Percentiles rank a stretch among this genome's conserved stretches.
phyloP scores from a whole-genome alignment of 2,797 vertebrate genomes.

The Melanotaenia pygmaea region DNA sequence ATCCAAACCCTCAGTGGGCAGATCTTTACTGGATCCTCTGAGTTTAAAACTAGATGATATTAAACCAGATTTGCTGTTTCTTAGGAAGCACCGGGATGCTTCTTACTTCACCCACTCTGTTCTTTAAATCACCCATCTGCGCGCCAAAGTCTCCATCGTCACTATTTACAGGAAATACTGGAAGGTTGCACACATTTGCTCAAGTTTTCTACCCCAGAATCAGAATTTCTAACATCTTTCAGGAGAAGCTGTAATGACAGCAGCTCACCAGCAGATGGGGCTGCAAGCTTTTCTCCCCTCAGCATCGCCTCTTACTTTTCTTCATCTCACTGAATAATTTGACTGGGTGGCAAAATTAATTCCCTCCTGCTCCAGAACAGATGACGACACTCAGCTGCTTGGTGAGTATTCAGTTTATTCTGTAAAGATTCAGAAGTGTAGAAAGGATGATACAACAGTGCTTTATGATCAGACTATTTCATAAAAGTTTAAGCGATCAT shows the following conservation, averaged over 20 bases:
- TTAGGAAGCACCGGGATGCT: no score
- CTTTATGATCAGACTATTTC: slow-evolving; percentile 84
- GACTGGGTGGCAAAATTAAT: not conserved
- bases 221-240: not conserved
- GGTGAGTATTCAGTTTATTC: slow-evolving; percentile 86
- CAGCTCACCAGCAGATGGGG: slow-evolving; percentile 63
- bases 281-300: slow-evolving; percentile 35
- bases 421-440: slow-evolving; percentile 88
- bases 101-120: no score
- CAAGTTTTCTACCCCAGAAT: slow-evolving; percentile 12
- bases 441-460: slow-evolving; percentile 87
- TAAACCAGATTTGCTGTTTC: no score
- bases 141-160: no score
- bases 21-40: no score
- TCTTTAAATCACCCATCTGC: no score
- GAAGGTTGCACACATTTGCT: not conserved
- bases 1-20: no score
- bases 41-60: no score
- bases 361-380: not conserved
- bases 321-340: slow-evolving; percentile 40
- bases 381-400: slow-evolving; percentile 38
- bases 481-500: slow-evolving; percentile 84
- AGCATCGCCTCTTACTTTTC: not conserved
- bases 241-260: slow-evolving; percentile 28
- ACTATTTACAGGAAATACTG: no score